Conservation (phyloP, 2,888 invertebrate species). For the Camptogramma bilineatum region DNA sequence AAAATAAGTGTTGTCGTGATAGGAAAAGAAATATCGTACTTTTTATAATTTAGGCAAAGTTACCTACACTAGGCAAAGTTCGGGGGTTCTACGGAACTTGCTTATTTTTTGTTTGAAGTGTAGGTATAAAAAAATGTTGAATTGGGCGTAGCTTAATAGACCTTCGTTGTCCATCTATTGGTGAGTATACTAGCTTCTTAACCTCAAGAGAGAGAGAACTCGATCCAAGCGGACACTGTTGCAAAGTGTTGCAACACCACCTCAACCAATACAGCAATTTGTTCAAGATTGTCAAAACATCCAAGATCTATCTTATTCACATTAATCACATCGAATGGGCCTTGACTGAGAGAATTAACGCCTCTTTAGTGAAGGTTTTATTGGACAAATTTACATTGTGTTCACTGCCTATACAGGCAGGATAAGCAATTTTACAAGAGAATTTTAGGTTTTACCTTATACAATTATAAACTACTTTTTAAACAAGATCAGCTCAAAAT, state of each 20-base stretch:
- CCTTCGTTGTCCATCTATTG: too few relatives aligned
- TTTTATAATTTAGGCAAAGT: too few relatives aligned
- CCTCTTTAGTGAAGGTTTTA: conserved; percentile 58
- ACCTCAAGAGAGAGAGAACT: conserved; percentile 4
- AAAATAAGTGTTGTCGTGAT: too few relatives aligned
- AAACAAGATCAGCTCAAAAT: too few relatives aligned
- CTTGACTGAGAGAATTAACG: conserved; percentile 74
- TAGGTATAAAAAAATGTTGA: too few relatives aligned
- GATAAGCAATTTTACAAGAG: background rate
- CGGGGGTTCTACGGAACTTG: too few relatives aligned
- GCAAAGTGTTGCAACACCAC: conserved; percentile 16
- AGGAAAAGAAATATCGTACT: too few relatives aligned
- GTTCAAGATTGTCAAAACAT: conserved; percentile 28
- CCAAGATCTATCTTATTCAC: conserved; percentile 32
- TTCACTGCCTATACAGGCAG: background rate
- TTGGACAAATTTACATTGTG: background rate
- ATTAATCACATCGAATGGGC: conserved; percentile 63
- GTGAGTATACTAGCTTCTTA: background rate
- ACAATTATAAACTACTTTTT: too few relatives aligned
- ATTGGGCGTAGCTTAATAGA: too few relatives aligned
- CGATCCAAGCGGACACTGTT: conserved; percentile 22
- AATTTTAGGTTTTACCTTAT: too few relatives aligned
- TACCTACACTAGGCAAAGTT: too few relatives aligned
- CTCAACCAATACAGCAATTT: conserved; percentile 31
- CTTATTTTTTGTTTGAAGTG: too few relatives aligned